phyloP scores from a whole-genome alignment of 2,797 vertebrate genomes.

The Meriones psammophilus region DNA sequence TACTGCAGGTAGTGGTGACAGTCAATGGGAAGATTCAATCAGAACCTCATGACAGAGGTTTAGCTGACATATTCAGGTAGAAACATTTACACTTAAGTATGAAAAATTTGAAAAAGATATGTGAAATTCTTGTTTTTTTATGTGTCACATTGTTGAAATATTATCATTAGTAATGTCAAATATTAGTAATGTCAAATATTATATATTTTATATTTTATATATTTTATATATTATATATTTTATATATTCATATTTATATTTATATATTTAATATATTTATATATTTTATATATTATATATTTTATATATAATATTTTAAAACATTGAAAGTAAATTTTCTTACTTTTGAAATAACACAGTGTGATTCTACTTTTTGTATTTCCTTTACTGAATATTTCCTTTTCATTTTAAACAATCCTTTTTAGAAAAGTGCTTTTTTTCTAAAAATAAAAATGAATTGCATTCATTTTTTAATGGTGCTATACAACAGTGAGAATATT shows the following conservation, averaged over 20 bases:
- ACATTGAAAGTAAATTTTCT: conserved; percentile 41
- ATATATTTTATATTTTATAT: not conserved
- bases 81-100: conserved; percentile 49
- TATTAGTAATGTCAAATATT: conserved; percentile 3
- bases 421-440: conserved; percentile 40
- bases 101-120: not conserved
- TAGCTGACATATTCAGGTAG: not conserved
- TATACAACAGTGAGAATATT: not conserved
- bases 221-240: not conserved
- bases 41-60: not conserved
- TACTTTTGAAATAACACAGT: conserved; percentile 13
- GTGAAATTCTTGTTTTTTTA: conserved; percentile 24
- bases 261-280: no score
- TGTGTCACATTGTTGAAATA: not conserved
- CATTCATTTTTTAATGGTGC: conserved; percentile 15
- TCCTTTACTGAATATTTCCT: not conserved
- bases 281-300: no score
- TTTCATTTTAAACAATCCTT: conserved; percentile 11
- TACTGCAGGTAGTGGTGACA: not conserved
- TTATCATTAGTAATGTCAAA: not conserved
- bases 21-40: not conserved
- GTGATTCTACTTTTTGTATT: not conserved
- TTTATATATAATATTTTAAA: not conserved
- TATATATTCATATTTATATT: no score
- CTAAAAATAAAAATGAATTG: conserved; percentile 27